Evolutionary conservation across 2,888 invertebrate genomes (phyloP), one percentile per base, ranked within the genome.

Genomic region (Geophilus truncorum): DNA sequence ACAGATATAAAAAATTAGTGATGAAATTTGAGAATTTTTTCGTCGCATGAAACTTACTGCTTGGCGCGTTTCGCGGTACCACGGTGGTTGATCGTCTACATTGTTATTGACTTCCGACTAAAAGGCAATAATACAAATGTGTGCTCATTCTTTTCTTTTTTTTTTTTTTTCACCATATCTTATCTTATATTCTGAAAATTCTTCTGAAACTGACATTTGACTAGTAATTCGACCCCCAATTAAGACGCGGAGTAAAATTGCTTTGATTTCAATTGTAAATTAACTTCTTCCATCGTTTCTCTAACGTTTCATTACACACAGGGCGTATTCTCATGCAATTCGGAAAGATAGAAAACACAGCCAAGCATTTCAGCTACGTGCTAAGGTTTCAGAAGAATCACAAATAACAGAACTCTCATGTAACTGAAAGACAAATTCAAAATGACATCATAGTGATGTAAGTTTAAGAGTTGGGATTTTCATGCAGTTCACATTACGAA

Each of bases 351-450:
- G 28, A 70, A 70, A 70, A 70, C 23, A 70, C 25, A 70, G 70
- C 70, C 70, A 70, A 70, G 70, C 70, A 28, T 70, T 70, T 28
- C 28, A 70, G 28, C 70, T 70, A 70, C 70, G 70, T 70, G 70
- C 70, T 70, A 70, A 70, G 70, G 25, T 70, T 70, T 70, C 70
- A 70, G 70, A 70, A 70, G 70, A 70, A 70, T 70, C 70, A 70
- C 70, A 70, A 70, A n/a, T n/a, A 62, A 28, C 25, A 70, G 28
- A 70, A 70, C 51, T 51, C 18, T 51, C 51, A n/a, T n/a, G n/a
- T n/a, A 18, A 18, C 18, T 51, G 18, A 21, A 32, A 51, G 51
- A 51, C 51, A 51, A 51, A 18, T 51, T 51, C 51, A 18, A 18
- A 51, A n/a, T 45, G n/a, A n/a, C 45, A 51, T 51, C 51, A n/a